Percentiles rank a stretch among this genome's conserved stretches.
Conservation (phyloP, 2,113 vertebrate genomes). For the Odobenus rosmarus region DNA sequence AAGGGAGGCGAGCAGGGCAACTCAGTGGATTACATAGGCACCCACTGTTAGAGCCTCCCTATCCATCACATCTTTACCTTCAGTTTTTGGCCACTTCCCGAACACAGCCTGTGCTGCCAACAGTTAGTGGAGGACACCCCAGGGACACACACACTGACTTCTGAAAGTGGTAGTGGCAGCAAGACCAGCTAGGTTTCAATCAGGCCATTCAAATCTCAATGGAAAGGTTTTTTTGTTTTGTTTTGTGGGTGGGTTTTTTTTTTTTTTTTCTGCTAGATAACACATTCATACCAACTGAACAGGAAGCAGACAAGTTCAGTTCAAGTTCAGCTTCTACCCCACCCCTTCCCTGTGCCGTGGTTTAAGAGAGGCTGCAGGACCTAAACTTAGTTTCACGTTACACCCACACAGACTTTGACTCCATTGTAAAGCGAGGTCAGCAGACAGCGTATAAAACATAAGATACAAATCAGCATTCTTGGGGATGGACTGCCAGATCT, state of each 20-base stretch:
- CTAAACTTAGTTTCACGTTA: constrained; percentile 42
- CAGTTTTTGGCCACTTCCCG: background rate
- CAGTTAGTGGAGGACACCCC: background rate
- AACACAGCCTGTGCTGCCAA: background rate
- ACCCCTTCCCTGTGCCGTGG: constrained; percentile 28
- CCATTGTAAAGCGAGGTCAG: constrained; percentile 39
- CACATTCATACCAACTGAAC: constrained; percentile 5
- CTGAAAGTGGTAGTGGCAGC: background rate
- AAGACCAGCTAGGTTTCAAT: constrained; percentile 11
- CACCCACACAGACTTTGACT: background rate
- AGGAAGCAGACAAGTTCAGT: constrained; percentile 65
- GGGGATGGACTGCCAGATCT: background rate
- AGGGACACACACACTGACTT: background rate
- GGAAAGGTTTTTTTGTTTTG: background rate
- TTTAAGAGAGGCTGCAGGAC: background rate
- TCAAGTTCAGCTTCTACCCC: constrained; percentile 47
- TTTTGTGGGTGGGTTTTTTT: background rate
- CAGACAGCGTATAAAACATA: background rate
- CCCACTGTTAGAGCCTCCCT: background rate
- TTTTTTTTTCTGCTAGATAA: background rate
- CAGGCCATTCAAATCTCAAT: constrained; percentile 6
- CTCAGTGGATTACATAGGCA: background rate
- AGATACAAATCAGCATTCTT: constrained; percentile 24
- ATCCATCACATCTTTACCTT: background rate
- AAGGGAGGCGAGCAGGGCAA: background rate